Base-by-base conservation (phyloP, 2,888 invertebrate genomes). In the Lochmaea crataegi region DNA sequence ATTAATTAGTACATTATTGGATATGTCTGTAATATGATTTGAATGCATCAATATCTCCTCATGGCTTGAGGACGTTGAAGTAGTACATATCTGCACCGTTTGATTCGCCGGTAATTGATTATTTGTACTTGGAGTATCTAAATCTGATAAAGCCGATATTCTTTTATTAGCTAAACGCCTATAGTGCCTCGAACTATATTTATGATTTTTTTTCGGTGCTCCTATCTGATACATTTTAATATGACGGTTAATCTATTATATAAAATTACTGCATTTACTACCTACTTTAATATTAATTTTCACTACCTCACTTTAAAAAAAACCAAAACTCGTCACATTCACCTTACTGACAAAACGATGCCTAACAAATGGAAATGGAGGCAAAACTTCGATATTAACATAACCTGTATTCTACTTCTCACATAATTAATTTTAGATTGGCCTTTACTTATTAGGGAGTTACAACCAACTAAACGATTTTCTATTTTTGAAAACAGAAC, bases 341-440 rank as follows among this genome's bases (percentile, higher is more conserved):
- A 5, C 14, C 12, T n/a, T 14, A 48, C 12, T n/a, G n/a, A n/a
- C n/a, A n/a, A n/a, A n/a, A n/a, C n/a, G n/a, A n/a, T n/a, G n/a
- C n/a, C n/a, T n/a, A n/a, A n/a, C n/a, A n/a, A n/a, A n/a, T n/a
- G n/a, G n/a, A n/a, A n/a, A n/a, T n/a, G n/a, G n/a, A n/a, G n/a
- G n/a, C 48, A 48, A 48, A 48, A 48, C 48, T 48, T 48, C 11
- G 45, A 48, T 48, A 48, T 48, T 48, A 48, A 48, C 48, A 48
- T 48, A 48, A 48, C 48, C 48, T 48, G 48, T 48, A 48, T n/a
- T 48, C 48, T 48, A 48, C 48, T 48, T 48, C 48, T 48, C 48
- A n/a, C n/a, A 48, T 48, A 48, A 48, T 48, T 14, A 42, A 42
- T 42, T 42, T 42, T 11, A 42, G 12, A 42, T 42, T 3, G 42